phyloP scores from a whole-genome alignment of 1,140 invertebrate genomes.

The Drosophila obscura region DNA sequence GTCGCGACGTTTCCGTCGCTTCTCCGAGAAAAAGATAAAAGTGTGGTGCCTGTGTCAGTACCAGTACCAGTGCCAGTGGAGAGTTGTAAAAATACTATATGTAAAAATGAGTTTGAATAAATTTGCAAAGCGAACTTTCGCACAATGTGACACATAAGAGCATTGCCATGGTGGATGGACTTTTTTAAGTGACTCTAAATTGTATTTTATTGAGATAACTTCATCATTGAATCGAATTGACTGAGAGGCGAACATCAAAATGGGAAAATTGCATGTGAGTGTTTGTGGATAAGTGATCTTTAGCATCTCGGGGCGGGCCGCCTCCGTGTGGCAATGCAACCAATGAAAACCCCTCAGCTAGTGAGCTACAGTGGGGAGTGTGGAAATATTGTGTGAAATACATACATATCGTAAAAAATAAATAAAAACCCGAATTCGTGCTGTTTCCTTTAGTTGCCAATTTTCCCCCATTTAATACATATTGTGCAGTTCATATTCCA shows the following conservation, averaged over 20 bases:
- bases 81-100: conserved; percentile 39
- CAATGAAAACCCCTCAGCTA: conserved; percentile 2
- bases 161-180: conserved; percentile 21
- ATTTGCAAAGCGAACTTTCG: conserved; percentile 39
- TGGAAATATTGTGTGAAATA: too few relatives aligned
- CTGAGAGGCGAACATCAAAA: conserved; percentile 34
- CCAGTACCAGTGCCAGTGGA: conserved; percentile 6
- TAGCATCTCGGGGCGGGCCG: conserved; percentile 4
- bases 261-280: conserved; percentile 75
- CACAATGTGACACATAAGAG: conserved; percentile 48
- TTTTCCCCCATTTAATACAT: too few relatives aligned
- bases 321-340: too few relatives aligned
- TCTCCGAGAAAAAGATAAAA: conserved; percentile 48
- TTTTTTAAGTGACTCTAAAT: conserved; percentile 55
- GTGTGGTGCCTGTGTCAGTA: conserved; percentile 20
- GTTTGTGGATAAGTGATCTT: conserved; percentile 21
- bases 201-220: conserved; percentile 46
- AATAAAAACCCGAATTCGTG: too few relatives aligned
- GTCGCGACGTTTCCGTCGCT: conserved; percentile 48
- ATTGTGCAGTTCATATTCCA: too few relatives aligned
- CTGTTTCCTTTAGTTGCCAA: too few relatives aligned
- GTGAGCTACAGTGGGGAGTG: not conserved
- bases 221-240: conserved; percentile 19
- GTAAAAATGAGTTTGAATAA: conserved; percentile 4
- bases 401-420: too few relatives aligned